Percentiles rank a stretch among this genome's conserved stretches.
Evolutionary conservation across 1,140 invertebrate species (phyloP).

Genomic region (Zaprionus ornatus): DNA sequence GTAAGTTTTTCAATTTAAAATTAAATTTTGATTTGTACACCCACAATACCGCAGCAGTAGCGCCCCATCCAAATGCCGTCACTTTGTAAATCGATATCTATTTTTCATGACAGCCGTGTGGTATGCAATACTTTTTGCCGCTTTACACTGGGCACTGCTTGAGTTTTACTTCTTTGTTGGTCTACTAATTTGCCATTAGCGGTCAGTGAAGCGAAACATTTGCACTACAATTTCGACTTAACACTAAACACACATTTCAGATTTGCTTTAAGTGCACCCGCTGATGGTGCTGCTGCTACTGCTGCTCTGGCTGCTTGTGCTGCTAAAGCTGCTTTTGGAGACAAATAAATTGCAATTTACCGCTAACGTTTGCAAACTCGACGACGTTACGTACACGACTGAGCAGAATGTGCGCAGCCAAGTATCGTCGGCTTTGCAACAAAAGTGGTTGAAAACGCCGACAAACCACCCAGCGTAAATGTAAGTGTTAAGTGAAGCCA

Average conservation of each 20-base stretch:
- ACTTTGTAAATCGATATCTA: conserved; percentile 73
- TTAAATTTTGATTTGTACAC: conserved; percentile 27
- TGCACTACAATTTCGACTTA: conserved; percentile 46
- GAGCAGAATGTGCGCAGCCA: conserved; percentile 48
- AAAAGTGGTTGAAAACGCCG: conserved; percentile 49
- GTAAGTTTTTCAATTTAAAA: conserved; percentile 30
- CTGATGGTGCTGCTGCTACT: conserved; percentile 35
- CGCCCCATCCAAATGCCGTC: conserved; percentile 6
- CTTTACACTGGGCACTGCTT: conserved; percentile 32
- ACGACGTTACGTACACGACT: conserved; percentile 76
- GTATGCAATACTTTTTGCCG: conserved; percentile 74
- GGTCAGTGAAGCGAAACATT: conserved; percentile 64
- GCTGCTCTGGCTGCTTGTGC: conserved; percentile 35
- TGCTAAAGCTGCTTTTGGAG: conserved; percentile 18
- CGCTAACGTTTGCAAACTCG: conserved; percentile 65
- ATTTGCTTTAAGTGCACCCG: conserved; percentile 52
- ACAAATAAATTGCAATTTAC: conserved; percentile 33
- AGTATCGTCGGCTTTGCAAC: conserved; percentile 26
- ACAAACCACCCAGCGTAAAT: conserved; percentile 23
- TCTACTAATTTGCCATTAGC: conserved; percentile 43
- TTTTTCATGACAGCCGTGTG: conserved; percentile 67
- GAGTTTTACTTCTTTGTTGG: conserved; percentile 26
- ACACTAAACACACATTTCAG: conserved; percentile 68
- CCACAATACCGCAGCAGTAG: conserved; percentile 17
- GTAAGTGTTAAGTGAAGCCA: conserved; percentile 50